phyloP scores from a whole-genome alignment of 1,140 invertebrate genomes.

The Linepithema humile region DNA sequence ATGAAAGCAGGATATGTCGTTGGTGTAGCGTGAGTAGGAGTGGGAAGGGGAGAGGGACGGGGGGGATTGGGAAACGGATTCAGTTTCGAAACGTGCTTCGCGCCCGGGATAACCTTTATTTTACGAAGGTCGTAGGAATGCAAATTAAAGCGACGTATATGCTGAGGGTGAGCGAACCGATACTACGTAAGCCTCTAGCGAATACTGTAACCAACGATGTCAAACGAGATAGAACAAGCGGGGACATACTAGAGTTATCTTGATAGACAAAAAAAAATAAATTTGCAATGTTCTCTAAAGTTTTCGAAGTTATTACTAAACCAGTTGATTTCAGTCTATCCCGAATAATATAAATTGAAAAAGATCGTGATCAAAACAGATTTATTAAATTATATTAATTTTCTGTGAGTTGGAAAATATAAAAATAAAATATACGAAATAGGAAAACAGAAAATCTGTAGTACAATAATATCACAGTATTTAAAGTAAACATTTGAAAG shows the following conservation, averaged over 20 bases:
- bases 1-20: slow-evolving; percentile 67
- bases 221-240: slow-evolving; percentile 9
- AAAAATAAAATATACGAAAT: no score
- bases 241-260: neutral
- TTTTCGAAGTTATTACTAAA: neutral
- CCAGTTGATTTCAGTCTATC: neutral
- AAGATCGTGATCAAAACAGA: neutral
- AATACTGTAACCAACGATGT: slow-evolving; percentile 17
- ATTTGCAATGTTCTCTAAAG: neutral
- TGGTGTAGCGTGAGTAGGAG: slow-evolving; percentile 30
- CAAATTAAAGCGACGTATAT: slow-evolving; percentile 75
- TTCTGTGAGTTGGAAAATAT: no score
- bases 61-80: slow-evolving; percentile 62
- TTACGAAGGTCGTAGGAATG: slow-evolving; percentile 75
- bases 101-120: slow-evolving; percentile 78
- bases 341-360: neutral
- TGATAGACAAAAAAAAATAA: slow-evolving; percentile 19
- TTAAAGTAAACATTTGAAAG: neutral
- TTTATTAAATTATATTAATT: neutral
- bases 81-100: slow-evolving; percentile 77
- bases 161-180: slow-evolving; percentile 49
- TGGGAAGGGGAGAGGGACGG: slow-evolving; percentile 4
- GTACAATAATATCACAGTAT: neutral
- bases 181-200: slow-evolving; percentile 33
- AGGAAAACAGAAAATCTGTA: no score